Percentiles rank a stretch among this genome's conserved stretches.
Evolutionary conservation across 2,797 vertebrate genomes (phyloP).

Genomic region (Silurus aristotelis): DNA sequence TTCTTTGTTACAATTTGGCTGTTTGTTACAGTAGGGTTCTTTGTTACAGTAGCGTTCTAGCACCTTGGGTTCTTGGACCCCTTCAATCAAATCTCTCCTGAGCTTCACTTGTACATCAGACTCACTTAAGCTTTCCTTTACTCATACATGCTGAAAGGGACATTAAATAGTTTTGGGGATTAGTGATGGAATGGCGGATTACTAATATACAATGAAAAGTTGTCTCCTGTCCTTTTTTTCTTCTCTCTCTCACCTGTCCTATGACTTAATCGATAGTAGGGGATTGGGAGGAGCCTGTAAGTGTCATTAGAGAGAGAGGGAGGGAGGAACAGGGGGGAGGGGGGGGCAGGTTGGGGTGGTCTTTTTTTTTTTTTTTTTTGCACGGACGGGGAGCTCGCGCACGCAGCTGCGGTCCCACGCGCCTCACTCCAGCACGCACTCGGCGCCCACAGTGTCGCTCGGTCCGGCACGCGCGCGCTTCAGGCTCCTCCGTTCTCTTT

Average conservation of each 20-base stretch:
- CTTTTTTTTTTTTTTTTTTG: neutral
- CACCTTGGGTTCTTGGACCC: no score
- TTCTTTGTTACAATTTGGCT: no score
- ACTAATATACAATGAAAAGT: neutral
- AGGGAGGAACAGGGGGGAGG: neutral
- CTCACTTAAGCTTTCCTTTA: no score
- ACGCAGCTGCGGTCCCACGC: slow-evolving; percentile 27
- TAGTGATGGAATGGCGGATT: no score
- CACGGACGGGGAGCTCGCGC: slow-evolving; percentile 23
- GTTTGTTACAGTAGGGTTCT: no score
- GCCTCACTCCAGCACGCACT: neutral
- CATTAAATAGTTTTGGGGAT: no score
- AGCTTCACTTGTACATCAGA: no score
- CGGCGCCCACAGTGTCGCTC: neutral
- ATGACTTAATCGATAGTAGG: slow-evolving; percentile 10
- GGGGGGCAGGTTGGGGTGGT: slow-evolving; percentile 32
- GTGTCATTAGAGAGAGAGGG: slow-evolving; percentile 4
- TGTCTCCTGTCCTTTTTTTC: neutral
- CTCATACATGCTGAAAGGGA: no score
- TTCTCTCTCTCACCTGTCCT: neutral
- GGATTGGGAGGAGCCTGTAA: slow-evolving; percentile 25
- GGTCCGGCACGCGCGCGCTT: slow-evolving; percentile 1
- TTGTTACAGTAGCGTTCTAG: no score
- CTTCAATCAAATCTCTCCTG: no score
- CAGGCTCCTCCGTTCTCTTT: neutral